These are phyloP conservation scores for Pontoporia blainvillei DNA, from an alignment of 2,113 vertebrate species.

Conservation along the genomic window DNA sequence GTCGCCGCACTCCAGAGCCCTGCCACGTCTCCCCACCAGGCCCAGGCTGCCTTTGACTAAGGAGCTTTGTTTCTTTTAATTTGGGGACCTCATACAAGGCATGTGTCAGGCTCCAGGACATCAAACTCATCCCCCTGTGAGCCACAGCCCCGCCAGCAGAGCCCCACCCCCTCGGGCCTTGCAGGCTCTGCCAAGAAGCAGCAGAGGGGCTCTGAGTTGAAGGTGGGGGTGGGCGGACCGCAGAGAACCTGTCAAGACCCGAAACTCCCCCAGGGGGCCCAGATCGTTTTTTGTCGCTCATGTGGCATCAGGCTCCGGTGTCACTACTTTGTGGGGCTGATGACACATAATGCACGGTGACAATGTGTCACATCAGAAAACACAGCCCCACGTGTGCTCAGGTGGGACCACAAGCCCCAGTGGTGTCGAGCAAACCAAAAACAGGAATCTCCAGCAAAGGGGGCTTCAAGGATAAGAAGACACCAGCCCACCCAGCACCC, in stretches of 20 bases:
- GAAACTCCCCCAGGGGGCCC: background rate
- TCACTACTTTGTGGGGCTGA: slow-evolving; percentile 62
- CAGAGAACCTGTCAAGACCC: slow-evolving; percentile 58
- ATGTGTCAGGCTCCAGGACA: slow-evolving; percentile 70
- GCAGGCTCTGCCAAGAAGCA: slow-evolving; percentile 22
- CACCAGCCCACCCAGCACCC: background rate
- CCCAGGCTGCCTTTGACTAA: background rate
- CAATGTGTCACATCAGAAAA: slow-evolving; percentile 76
- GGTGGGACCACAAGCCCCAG: slow-evolving; percentile 65
- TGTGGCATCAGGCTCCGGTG: slow-evolving; percentile 68
- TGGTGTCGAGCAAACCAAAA: slow-evolving; percentile 60
- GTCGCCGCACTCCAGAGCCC: background rate
- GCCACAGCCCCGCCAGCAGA: rapidly evolving
- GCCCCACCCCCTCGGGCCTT: background rate
- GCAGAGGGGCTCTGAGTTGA: background rate
- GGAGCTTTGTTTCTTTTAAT: slow-evolving; percentile 40
- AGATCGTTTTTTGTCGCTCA: slow-evolving; percentile 53
- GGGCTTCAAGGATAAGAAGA: background rate
- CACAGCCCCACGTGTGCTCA: slow-evolving; percentile 39
- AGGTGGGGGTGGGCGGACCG: rapidly evolving
- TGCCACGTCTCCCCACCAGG: background rate
- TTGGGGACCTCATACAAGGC: slow-evolving; percentile 56
- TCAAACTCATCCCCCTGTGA: slow-evolving; percentile 59
- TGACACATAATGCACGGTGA: slow-evolving; percentile 73
- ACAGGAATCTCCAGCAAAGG: slow-evolving; percentile 1